Evolutionary conservation across 2,888 invertebrate genomes (phyloP), one percentile per base, ranked within the genome.

Genomic region (Drosophila subquinaria): DNA sequence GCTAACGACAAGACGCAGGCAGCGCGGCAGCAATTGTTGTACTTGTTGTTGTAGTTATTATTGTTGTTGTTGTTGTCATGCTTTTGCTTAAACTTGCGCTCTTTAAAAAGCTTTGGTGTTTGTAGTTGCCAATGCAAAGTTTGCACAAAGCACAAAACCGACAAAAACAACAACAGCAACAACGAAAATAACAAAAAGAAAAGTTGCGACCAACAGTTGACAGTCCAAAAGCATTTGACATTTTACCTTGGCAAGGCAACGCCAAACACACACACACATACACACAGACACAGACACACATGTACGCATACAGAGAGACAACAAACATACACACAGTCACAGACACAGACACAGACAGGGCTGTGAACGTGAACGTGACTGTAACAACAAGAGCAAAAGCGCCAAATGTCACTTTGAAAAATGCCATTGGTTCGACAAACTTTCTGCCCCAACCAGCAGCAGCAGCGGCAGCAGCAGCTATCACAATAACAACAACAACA

Each of bases 331-430:
- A 63, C 51, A 56, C 55, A 52, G 40, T 62, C 38, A 53, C 36
- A 63, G 27, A 42, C 43, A 67, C 43, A 65, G 36, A 40, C 36
- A 59, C 45, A 74, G 63, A 77, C 70, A 73, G 72, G 43, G 68
- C 57, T 60, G 66, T 59, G 66, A 64, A 63, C 65, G 68, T 65
- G 73, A 68, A 75, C 62, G 71, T 79, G 76, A 76, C 72, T 78
- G 79, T 79, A 76, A 76, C 67, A 80, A 82, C 75, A 88, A 85
- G 80, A 85, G 81, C 81, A 86, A 84, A 82, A 85, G 90, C 88
- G 83, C 86, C 90, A 91, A 91, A 91, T 91, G 91, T 91, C 91
- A 91, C 90, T 90, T 91, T 91, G 90, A 90, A 91, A 91, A 91
- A 91, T 91, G 91, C 91, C 89, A 91, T 91, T 91, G 91, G 91